Conservation (phyloP, 2,113 vertebrate species). For the Triplophysa tibetana region DNA sequence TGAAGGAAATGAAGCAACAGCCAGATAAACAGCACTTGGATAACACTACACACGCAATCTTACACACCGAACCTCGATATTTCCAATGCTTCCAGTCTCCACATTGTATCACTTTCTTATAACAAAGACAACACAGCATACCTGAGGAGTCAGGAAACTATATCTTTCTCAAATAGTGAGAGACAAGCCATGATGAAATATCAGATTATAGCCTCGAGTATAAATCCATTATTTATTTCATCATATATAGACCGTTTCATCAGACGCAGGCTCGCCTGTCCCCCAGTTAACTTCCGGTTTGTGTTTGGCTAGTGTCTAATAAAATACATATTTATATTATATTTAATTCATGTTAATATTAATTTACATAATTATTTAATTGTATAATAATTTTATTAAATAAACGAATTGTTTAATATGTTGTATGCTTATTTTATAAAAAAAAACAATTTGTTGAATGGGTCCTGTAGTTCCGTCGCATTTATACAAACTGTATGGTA, state of each 20-base stretch:
- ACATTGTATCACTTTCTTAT: constrained; percentile 26
- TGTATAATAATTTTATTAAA: no score
- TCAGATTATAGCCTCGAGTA: not conserved
- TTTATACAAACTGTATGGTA: no score
- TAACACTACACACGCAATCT: constrained; percentile 16
- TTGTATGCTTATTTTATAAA: no score
- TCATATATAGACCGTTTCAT: not conserved
- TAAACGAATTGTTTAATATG: no score
- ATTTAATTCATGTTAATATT: no score
- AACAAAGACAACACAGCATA: constrained; percentile 23
- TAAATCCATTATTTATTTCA: not conserved
- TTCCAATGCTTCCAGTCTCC: constrained; percentile 1
- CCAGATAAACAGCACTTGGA: constrained; percentile 56
- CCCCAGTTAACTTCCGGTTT: no score
- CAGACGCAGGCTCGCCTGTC: no score
- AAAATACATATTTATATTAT: no score
- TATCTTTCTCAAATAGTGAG: constrained; percentile 17
- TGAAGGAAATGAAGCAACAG: constrained; percentile 58
- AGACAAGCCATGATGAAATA: constrained; percentile 8
- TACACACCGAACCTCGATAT: constrained; percentile 19
- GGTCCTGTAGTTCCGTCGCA: no score
- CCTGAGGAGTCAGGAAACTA: not conserved
- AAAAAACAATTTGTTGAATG: no score
- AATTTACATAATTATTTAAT: no score
- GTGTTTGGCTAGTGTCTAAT: no score